Conservation (phyloP, 2,797 vertebrate genomes). For the Clarias fuscus region DNA sequence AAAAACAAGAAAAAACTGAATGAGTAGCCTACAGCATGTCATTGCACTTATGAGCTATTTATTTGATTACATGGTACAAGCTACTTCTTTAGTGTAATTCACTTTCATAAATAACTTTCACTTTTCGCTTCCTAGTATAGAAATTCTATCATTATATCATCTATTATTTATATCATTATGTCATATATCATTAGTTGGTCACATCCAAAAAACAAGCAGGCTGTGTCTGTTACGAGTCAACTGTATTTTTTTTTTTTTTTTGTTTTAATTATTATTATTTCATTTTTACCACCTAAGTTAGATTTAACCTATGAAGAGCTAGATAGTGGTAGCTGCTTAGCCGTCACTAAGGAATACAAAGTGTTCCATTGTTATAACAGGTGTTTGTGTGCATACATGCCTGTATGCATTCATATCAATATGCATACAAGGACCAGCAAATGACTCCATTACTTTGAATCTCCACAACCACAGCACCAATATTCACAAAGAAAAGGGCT, state of each 20-base stretch:
- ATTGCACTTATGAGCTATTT: not conserved
- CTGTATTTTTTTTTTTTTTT: not conserved
- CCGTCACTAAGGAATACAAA: not conserved
- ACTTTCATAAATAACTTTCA: not conserved
- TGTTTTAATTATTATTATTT: not conserved
- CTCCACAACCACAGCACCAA: not conserved
- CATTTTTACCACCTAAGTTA: not conserved
- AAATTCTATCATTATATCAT: not conserved
- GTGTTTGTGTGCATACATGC: not conserved
- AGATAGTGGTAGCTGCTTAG: not conserved
- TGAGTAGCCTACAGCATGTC: not conserved
- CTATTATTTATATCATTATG: too few species aligned
- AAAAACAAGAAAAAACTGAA: too few species aligned
- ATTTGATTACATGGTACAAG: not conserved
- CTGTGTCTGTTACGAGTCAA: not conserved
- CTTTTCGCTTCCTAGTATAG: not conserved
- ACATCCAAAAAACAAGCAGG: not conserved
- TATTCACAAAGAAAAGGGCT: not conserved
- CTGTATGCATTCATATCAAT: not conserved
- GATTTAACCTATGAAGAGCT: not conserved
- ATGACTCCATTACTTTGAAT: not conserved
- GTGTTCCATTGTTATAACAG: not conserved
- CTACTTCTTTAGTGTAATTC: not conserved
- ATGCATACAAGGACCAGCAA: not conserved
- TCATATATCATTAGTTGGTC: not conserved